phyloP scores from a whole-genome alignment of 2,888 invertebrate species.

The Andricus quercusramuli region DNA sequence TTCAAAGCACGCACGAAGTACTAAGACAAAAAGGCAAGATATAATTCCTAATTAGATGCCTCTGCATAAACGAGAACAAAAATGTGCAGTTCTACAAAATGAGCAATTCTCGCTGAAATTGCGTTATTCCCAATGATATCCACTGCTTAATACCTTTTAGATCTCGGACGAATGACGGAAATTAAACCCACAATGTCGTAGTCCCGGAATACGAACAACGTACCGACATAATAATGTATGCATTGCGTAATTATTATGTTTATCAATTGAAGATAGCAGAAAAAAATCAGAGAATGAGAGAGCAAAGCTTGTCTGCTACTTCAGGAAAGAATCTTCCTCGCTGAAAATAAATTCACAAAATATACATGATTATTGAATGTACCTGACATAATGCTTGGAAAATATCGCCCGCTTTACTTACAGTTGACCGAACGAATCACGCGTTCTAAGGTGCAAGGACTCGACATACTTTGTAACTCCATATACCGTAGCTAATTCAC shows the following conservation, averaged over 20 bases:
- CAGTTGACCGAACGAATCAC: slow-evolving; percentile 32
- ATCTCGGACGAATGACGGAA: neutral
- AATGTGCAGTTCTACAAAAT: too few species aligned
- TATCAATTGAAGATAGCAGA: neutral
- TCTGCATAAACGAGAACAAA: too few species aligned
- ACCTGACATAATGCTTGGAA: neutral
- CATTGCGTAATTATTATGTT: neutral
- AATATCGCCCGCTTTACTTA: slow-evolving; percentile 38
- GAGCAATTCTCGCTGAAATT: too few species aligned
- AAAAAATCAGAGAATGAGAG: neutral
- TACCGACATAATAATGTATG: neutral
- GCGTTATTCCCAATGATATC: neutral
- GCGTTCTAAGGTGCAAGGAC: slow-evolving; percentile 54
- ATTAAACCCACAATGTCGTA: neutral
- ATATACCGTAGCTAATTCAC: slow-evolving; percentile 73
- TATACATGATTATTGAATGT: neutral
- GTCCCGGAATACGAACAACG: neutral
- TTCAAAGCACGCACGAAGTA: slow-evolving; percentile 50
- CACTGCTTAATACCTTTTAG: neutral
- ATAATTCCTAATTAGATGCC: neutral
- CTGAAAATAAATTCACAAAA: too few species aligned
- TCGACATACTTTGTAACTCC: slow-evolving; percentile 69
- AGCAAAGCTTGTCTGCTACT: neutral
- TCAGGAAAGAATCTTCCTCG: neutral
- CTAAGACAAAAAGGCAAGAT: slow-evolving; percentile 35